Conservation (phyloP, 2,113 vertebrate genomes). For the Dipodomys stephensi region DNA sequence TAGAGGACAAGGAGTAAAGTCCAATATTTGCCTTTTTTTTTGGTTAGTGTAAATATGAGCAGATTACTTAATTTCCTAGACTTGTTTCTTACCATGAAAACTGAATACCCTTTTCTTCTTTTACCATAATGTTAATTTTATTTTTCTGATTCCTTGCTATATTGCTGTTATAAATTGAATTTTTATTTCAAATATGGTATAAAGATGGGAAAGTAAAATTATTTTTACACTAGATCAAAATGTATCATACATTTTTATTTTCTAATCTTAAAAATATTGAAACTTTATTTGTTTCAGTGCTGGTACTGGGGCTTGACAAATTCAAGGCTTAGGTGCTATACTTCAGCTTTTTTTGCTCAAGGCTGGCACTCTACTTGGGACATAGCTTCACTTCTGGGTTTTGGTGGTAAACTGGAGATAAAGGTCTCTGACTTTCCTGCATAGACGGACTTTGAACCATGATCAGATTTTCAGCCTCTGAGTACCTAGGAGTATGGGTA, state of each 20-base stretch:
- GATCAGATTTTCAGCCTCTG: too few relatives aligned
- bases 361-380: too few relatives aligned
- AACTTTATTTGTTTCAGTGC: neutral
- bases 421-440: too few relatives aligned
- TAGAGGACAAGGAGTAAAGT: neutral
- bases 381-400: too few relatives aligned
- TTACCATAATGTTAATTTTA: neutral
- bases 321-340: too few relatives aligned
- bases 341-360: too few relatives aligned
- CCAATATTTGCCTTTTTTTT: neutral
- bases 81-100: conserved; percentile 34
- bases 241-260: conserved; percentile 46
- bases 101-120: neutral
- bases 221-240: neutral
- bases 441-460: too few relatives aligned
- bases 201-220: conserved; percentile 19
- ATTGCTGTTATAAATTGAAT: neutral
- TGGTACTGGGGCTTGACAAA: too few relatives aligned
- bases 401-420: too few relatives aligned
- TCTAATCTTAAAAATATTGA: conserved; percentile 19
- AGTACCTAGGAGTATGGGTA: too few relatives aligned
- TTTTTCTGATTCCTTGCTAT: conserved; percentile 35
- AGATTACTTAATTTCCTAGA: conserved; percentile 39
- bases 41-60: neutral
- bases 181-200: conserved; percentile 1